Base-by-base conservation (phyloP, 2,797 vertebrate species). In the Pyrrhura leucotis region DNA sequence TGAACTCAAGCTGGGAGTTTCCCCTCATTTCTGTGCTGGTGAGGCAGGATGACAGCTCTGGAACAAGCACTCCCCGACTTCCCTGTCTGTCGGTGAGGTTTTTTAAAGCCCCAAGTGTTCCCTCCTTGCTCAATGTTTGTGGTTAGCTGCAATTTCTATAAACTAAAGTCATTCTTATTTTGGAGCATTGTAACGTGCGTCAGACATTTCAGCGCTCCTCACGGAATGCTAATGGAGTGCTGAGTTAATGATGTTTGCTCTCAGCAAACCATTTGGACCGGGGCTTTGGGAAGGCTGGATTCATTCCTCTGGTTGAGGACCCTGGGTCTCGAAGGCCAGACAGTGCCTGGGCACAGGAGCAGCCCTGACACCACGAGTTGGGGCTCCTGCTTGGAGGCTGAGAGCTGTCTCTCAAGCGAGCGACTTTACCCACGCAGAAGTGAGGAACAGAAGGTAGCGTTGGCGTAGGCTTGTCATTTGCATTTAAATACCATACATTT, bases 81-180 rank as follows among this genome's bases (percentile, higher is more conserved):
- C 54, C 45, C 56, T 76, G 80, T 83, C 85, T 91, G 77, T 74
- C n/a, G 2, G 25, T 9, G 85, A 62, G 76, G 66, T 26, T 89
- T 95, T 94, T 37, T 75, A 78, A 93, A 78, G 45, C 89, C 48
- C 33, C 1, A 6, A 74, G 61, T 80, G 54, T 88, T 92, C 78
- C 48, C 76, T 72, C 3, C 0, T 53, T 86, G 75, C 72, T 71
- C 48, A 87, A 0, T 61, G 16, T 71, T 81, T 90, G 91, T 51
- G 88, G 73, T 72, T 84, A 54, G 80, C 53, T 44, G 76, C 48
- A 13, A 22, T 80, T 88, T 91, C 89, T 95, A 51, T 86, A 89
- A 91, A 91, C 85, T 93, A 33, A 87, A 74, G 54, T 42, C 12
- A n/a, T 53, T 66, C 74, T 31, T 71, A 16, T 35, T 63, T 77